phyloP scores from a whole-genome alignment of 2,888 invertebrate species.

The Drosophila austrosaltans region DNA sequence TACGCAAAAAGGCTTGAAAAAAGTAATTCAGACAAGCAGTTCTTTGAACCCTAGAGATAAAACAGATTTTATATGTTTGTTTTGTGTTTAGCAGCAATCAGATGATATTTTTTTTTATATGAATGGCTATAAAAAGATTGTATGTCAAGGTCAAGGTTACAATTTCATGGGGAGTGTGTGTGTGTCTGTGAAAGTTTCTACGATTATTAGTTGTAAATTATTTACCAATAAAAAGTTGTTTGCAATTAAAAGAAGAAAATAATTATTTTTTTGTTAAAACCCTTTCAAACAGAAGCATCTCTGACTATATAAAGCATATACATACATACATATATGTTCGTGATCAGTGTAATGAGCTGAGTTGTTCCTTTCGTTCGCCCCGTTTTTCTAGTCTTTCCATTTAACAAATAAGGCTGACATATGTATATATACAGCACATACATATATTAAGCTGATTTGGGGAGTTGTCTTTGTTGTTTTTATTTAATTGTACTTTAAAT shows the following conservation, averaged over 20 bases:
- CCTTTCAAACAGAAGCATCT: no score
- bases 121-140: not conserved
- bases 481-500: no score
- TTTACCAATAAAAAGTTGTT: not conserved
- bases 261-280: not conserved
- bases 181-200: not conserved
- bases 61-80: not conserved
- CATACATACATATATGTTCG: no score
- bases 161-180: not conserved
- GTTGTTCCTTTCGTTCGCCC: no score
- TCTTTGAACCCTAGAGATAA: constrained; percentile 21
- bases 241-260: not conserved
- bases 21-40: not conserved
- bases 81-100: not conserved
- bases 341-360: no score
- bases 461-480: no score
- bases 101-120: not conserved
- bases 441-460: no score
- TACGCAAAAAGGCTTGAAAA: not conserved
- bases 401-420: no score
- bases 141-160: constrained; percentile 16
- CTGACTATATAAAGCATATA: no score
- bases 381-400: no score
- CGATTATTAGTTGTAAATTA: not conserved
- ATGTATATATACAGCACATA: no score